Evolutionary conservation across 2,113 vertebrate species (phyloP).

Genomic region (Cyanoderma ruficeps): DNA sequence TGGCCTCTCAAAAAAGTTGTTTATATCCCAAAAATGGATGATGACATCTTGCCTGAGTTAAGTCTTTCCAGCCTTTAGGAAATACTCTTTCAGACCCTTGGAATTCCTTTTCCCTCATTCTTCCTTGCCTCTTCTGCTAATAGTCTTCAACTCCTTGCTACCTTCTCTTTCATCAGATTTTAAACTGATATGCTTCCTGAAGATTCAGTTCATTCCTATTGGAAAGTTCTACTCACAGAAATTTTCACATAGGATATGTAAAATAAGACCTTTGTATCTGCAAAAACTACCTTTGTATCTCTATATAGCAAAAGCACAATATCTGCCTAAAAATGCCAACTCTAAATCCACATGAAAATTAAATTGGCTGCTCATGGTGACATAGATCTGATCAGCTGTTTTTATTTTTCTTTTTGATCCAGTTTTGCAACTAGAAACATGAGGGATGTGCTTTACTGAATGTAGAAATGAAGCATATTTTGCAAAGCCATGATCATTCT

Average conservation of each 20-base stretch:
- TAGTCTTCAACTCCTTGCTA: neutral
- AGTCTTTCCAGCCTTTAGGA: neutral
- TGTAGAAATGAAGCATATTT: neutral
- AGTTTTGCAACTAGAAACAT: neutral
- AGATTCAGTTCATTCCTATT: neutral
- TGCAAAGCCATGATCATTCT: neutral
- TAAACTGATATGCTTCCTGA: neutral
- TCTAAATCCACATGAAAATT: neutral
- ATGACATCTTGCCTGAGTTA: neutral
- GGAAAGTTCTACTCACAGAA: neutral
- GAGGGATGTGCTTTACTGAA: neutral
- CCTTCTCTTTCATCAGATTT: neutral
- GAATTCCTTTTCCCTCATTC: neutral
- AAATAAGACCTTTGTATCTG: neutral
- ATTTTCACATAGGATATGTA: neutral
- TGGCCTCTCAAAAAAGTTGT: neutral
- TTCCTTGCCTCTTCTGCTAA: neutral
- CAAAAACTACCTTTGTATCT: neutral
- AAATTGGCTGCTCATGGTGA: neutral
- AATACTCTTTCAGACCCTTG: neutral
- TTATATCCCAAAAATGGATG: neutral
- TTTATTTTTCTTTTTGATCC: neutral
- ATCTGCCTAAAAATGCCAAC: neutral
- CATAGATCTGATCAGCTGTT: neutral
- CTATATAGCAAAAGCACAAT: neutral